Evolutionary conservation across 2,888 invertebrate genomes (phyloP).

Genomic region (Ennomos erosarius): DNA sequence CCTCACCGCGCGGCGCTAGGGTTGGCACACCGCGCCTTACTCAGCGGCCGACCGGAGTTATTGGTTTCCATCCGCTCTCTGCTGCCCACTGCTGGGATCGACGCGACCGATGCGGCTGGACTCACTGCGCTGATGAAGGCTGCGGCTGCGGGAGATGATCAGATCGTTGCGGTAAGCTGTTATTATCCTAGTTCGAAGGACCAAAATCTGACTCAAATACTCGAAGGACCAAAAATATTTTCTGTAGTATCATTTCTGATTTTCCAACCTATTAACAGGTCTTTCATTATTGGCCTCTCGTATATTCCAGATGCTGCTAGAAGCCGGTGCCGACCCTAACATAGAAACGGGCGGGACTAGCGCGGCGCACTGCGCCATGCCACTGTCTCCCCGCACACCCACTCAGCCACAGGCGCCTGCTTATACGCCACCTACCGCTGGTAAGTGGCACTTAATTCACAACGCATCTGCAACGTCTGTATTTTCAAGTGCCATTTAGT

Average conservation of each 20-base stretch:
- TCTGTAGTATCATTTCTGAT: no score
- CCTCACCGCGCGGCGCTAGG: conserved; percentile 88
- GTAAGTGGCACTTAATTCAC: conserved; percentile 45
- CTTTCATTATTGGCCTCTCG: not conserved
- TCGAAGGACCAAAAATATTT: no score
- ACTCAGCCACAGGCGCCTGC: conserved; percentile 44
- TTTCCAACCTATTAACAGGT: no score
- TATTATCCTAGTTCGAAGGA: no score
- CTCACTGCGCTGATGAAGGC: conserved; percentile 94
- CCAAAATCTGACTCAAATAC: no score
- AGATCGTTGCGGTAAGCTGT: conserved; percentile 85
- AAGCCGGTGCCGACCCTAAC: conserved; percentile 93
- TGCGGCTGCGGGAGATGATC: conserved; percentile 91
- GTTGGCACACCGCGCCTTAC: conserved; percentile 92
- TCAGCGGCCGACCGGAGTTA: conserved; percentile 92
- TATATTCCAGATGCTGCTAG: conserved; percentile 86
- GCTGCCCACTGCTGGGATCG: conserved; percentile 88
- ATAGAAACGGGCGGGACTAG: conserved; percentile 89
- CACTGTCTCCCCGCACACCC: conserved; percentile 71
- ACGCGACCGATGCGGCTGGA: conserved; percentile 91
- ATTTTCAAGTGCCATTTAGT: no score
- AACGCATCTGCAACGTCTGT: no score
- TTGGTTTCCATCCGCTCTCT: conserved; percentile 91
- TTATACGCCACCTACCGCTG: conserved; percentile 77
- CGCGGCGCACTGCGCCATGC: conserved; percentile 66